phyloP scores from a whole-genome alignment of 92 coral and sea anemone species.

The Palythoa grandis region DNA sequence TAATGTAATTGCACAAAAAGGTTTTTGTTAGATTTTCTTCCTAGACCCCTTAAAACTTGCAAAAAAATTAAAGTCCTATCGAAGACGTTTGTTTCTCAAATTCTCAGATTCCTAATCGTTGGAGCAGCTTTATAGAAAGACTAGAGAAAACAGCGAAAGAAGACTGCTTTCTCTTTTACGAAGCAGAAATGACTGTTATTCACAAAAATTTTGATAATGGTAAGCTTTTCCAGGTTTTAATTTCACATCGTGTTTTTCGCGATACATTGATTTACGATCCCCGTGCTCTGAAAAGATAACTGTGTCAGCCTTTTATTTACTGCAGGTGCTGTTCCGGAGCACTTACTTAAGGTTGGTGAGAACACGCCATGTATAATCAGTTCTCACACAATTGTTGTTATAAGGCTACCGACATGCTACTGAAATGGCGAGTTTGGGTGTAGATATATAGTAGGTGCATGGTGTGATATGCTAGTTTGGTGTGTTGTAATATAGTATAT shows the following conservation, averaged over 20 bases:
- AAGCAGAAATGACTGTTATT: constrained; percentile 67
- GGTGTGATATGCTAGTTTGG: not conserved
- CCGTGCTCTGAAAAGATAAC: too few species aligned
- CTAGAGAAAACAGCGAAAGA: constrained; percentile 72
- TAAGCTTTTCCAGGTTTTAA: not conserved
- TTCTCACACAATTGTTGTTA: not conserved
- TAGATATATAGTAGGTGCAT: not conserved
- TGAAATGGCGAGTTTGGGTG: not conserved
- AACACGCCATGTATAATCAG: not conserved
- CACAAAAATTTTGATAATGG: constrained; percentile 70
- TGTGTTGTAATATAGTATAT: not conserved
- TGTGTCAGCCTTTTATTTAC: too few species aligned
- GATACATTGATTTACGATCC: too few species aligned
- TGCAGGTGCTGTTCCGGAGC: constrained; percentile 39
- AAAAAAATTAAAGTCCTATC: too few species aligned
- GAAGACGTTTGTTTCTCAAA: not conserved
- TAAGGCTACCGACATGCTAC: not conserved
- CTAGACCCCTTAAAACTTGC: too few species aligned
- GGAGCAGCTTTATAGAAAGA: constrained; percentile 70
- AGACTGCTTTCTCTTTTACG: constrained; percentile 70
- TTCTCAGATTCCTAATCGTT: constrained; percentile 69
- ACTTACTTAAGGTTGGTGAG: constrained; percentile 5
- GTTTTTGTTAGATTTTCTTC: too few species aligned
- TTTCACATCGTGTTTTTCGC: not conserved
- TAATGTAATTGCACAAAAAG: too few species aligned